Conservation (phyloP, 2,113 vertebrate species). For the Azemiops feae region DNA sequence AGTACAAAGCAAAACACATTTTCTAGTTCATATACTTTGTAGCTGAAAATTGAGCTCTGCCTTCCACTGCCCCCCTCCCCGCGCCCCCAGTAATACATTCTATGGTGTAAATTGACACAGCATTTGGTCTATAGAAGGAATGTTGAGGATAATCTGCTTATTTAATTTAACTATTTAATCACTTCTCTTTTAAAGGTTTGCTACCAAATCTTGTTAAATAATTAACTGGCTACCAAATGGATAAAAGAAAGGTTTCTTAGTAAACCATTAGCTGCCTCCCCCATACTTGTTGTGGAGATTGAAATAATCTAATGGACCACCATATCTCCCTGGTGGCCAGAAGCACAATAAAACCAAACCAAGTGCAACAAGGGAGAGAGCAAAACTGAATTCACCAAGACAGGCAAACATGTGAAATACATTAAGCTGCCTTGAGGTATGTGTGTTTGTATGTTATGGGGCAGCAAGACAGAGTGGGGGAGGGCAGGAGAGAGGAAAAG, state of each 20-base stretch:
- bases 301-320: constrained; percentile 2
- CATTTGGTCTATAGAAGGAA: not conserved
- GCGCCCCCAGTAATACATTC: not conserved
- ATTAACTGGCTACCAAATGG: constrained; percentile 33
- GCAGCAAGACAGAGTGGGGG: not conserved
- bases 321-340: constrained; percentile 27
- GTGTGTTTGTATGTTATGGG: not conserved
- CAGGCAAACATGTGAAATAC: constrained; percentile 30
- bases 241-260: constrained; percentile 40
- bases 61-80: not conserved
- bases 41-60: not conserved
- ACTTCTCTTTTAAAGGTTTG: constrained; percentile 23
- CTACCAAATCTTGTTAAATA: constrained; percentile 15
- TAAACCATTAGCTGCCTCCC: constrained; percentile 46
- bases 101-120: not conserved
- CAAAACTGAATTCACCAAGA: constrained; percentile 23
- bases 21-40: not conserved
- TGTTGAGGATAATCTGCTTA: constrained; percentile 30
- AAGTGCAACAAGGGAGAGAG: constrained; percentile 12
- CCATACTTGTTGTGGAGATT: constrained; percentile 37
- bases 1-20: not conserved
- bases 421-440: not conserved
- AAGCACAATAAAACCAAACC: constrained; percentile 37
- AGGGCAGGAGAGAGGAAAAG: not conserved
- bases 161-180: constrained; percentile 2